Conservation (phyloP, 2,888 invertebrate genomes). For the Patella pellucida region DNA sequence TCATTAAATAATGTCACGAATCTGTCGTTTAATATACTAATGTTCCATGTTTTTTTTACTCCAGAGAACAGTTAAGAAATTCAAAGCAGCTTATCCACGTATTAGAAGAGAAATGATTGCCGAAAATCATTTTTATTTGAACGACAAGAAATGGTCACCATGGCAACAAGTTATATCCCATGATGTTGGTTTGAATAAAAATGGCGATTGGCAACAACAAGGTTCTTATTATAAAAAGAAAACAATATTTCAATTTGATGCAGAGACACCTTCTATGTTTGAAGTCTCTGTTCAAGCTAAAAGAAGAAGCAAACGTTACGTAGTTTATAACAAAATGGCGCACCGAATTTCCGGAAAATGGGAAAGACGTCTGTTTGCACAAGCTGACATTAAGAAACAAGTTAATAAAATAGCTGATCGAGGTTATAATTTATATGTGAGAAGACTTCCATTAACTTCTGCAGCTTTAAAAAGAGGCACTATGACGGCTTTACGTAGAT, state of each 20-base stretch:
- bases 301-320: constrained; percentile 34
- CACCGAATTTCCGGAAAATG: constrained; percentile 35
- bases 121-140: constrained; percentile 41
- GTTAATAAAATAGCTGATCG: constrained; percentile 38
- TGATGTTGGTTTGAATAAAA: constrained; percentile 2
- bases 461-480: constrained; percentile 7
- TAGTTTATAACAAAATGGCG: constrained; percentile 40
- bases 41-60: too few relatives aligned
- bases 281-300: constrained; percentile 42
- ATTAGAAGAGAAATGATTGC: constrained; percentile 29
- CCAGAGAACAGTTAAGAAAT: too few relatives aligned
- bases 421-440: constrained; percentile 37
- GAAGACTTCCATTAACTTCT: constrained; percentile 21
- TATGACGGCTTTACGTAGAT: constrained; percentile 29
- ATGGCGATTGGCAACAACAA: background rate
- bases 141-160: constrained; percentile 40
- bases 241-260: constrained; percentile 38
- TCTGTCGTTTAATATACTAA: too few relatives aligned
- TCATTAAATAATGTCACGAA: too few relatives aligned
- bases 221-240: background rate
- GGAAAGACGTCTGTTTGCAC: constrained; percentile 41
- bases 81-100: constrained; percentile 22
- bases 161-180: constrained; percentile 41
- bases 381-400: constrained; percentile 34
- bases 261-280: constrained; percentile 41